Percentiles rank a stretch among this genome's conserved stretches.
Evolutionary conservation across 2,113 vertebrate genomes (phyloP).

Genomic region (Sturnira hondurensis): DNA sequence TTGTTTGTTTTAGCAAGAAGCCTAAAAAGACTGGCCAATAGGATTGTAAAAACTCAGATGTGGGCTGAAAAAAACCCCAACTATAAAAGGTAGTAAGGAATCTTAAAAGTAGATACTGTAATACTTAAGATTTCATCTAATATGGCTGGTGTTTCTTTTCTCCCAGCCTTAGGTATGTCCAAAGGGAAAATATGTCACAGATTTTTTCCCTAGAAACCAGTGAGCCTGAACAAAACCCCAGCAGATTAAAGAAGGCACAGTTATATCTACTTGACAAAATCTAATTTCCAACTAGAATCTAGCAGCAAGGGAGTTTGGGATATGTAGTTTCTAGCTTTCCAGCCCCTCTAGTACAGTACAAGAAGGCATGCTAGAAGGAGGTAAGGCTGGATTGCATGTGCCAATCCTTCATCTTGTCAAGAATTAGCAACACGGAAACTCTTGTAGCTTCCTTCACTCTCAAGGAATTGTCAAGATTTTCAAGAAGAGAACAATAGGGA

Average conservation of each 20-base stretch:
- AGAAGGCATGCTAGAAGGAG: background rate
- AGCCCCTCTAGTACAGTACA: background rate
- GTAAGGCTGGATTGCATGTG: background rate
- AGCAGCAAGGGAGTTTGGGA: constrained; percentile 3
- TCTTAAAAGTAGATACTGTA: background rate
- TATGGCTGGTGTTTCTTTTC: background rate
- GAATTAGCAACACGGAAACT: background rate
- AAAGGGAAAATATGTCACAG: background rate
- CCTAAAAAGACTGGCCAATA: background rate
- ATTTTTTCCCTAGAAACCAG: background rate
- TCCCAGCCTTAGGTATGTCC: background rate
- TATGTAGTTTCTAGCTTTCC: background rate
- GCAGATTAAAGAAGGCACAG: background rate
- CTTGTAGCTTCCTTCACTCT: background rate
- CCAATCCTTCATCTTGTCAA: background rate
- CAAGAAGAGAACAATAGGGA: background rate
- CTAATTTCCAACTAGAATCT: background rate
- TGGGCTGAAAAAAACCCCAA: background rate
- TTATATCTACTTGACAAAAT: background rate
- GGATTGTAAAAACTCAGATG: background rate
- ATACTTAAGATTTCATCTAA: background rate
- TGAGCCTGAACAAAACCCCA: background rate
- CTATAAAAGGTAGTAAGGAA: background rate
- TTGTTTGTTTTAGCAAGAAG: constrained; percentile 21
- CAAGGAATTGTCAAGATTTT: background rate